These are phyloP conservation scores for Fabriciana adippe DNA, from an alignment of 2,888 invertebrate species.

Conservation along the genomic window DNA sequence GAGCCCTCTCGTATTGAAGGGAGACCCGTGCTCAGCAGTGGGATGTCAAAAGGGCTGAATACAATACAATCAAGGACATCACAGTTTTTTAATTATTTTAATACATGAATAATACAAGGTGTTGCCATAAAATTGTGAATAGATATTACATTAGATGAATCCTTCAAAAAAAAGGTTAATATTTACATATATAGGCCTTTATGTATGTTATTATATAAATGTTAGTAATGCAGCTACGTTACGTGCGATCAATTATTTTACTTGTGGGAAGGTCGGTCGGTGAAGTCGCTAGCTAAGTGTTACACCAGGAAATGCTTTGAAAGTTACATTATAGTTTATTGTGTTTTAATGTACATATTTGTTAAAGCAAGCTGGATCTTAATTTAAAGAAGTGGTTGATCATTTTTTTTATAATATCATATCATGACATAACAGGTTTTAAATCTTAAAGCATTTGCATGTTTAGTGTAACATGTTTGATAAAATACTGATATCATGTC, in stretches of 20 bases:
- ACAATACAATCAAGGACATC: too few species aligned
- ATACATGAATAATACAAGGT: too few species aligned
- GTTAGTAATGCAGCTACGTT: slow-evolving; percentile 3
- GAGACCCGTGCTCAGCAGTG: too few species aligned
- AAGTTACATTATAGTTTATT: slow-evolving; percentile 14
- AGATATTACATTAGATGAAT: not conserved
- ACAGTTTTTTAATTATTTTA: too few species aligned
- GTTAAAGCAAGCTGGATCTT: slow-evolving; percentile 10
- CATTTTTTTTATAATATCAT: too few species aligned
- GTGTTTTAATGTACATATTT: slow-evolving; percentile 15
- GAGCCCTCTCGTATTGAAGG: too few species aligned
- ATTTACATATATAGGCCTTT: not conserved
- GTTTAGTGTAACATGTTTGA: too few species aligned
- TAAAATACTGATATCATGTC: too few species aligned
- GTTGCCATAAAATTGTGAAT: too few species aligned
- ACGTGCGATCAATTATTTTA: slow-evolving; percentile 9
- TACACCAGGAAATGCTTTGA: slow-evolving; percentile 20
- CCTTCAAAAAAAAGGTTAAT: not conserved
- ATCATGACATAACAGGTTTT: too few species aligned
- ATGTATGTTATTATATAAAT: slow-evolving; percentile 5
- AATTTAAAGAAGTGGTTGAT: not conserved
- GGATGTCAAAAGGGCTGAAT: too few species aligned
- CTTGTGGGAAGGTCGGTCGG: slow-evolving; percentile 17
- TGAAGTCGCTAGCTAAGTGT: slow-evolving; percentile 18
- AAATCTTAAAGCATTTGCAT: too few species aligned